Conservation (phyloP, 2,888 invertebrate species). For the Sialis fuliginosa region DNA sequence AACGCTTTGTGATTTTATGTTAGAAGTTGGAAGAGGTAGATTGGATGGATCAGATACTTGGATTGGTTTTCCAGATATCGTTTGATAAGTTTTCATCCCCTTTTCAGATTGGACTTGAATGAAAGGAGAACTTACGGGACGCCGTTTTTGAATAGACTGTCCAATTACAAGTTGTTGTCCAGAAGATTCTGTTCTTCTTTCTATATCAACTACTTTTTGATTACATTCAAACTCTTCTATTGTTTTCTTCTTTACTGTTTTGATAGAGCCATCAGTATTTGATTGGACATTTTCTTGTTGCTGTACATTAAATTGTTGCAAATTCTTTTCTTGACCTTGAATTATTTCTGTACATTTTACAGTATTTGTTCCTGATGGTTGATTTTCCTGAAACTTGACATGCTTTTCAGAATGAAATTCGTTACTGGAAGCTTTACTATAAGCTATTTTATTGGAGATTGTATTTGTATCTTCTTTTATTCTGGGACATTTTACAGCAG, state of each 20-base stretch:
- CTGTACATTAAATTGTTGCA: constrained; percentile 15
- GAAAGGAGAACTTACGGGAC: not conserved
- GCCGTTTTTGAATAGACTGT: not conserved
- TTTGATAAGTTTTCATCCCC: constrained; percentile 4
- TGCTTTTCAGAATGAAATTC: constrained; percentile 31
- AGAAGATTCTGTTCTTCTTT: constrained; percentile 25
- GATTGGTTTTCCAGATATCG: constrained; percentile 3
- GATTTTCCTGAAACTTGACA: constrained; percentile 31
- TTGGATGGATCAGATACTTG: not conserved
- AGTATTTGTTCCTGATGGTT: constrained; percentile 20
- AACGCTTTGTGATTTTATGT: not conserved
- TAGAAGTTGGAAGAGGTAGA: not conserved
- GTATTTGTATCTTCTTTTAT: constrained; percentile 21
- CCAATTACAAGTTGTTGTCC: not conserved
- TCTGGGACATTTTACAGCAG: constrained; percentile 29
- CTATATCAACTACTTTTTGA: constrained; percentile 42
- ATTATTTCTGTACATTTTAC: constrained; percentile 11
- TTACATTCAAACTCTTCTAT: constrained; percentile 49
- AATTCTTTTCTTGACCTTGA: constrained; percentile 13
- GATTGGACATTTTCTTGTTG: constrained; percentile 15
- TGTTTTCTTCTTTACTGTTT: constrained; percentile 41
- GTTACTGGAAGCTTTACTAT: constrained; percentile 10
- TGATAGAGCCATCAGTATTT: constrained; percentile 22
- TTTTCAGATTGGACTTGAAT: constrained; percentile 2
- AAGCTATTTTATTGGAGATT: not conserved